Evolutionary conservation across 2,888 invertebrate genomes (phyloP).

Genomic region (Epirrita christyi): DNA sequence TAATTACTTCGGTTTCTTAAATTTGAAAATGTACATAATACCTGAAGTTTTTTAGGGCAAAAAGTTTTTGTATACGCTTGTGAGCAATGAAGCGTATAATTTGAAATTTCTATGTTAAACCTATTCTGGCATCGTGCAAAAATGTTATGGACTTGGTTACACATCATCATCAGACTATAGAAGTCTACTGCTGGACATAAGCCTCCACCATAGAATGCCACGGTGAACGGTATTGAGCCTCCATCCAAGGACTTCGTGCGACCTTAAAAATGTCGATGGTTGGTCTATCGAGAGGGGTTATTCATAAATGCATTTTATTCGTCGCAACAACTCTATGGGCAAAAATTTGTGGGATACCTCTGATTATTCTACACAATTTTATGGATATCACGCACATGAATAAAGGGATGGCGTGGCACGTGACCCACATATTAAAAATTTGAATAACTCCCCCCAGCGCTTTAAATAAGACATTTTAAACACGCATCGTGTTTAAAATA

Average conservation of each 20-base stretch:
- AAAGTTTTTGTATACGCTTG: background rate
- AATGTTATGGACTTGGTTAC: conserved; percentile 12
- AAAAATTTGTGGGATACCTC: conserved; percentile 18
- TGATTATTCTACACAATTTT: conserved; percentile 13
- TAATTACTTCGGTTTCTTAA: conserved; percentile 23
- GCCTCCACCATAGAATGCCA: too few species aligned
- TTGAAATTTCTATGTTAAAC: conserved; percentile 27
- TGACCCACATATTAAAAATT: conserved; percentile 54
- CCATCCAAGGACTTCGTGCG: too few species aligned
- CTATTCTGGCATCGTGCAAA: conserved; percentile 16
- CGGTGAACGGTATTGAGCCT: too few species aligned
- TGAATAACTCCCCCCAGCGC: conserved; percentile 35
- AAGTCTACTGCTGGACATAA: too few species aligned
- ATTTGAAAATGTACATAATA: conserved; percentile 12
- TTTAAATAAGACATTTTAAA: conserved; percentile 33
- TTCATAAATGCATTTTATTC: conserved; percentile 30
- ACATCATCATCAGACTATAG: too few species aligned
- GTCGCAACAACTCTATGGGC: conserved; percentile 12
- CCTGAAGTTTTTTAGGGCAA: background rate
- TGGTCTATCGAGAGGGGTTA: too few species aligned
- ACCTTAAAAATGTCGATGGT: too few species aligned
- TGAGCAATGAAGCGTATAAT: conserved; percentile 25
- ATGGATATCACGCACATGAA: conserved; percentile 34
- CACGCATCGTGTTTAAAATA: too few species aligned
- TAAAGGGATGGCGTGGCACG: conserved; percentile 45